Conservation (phyloP, 2,888 invertebrate genomes). For the Brenthis hecate region DNA sequence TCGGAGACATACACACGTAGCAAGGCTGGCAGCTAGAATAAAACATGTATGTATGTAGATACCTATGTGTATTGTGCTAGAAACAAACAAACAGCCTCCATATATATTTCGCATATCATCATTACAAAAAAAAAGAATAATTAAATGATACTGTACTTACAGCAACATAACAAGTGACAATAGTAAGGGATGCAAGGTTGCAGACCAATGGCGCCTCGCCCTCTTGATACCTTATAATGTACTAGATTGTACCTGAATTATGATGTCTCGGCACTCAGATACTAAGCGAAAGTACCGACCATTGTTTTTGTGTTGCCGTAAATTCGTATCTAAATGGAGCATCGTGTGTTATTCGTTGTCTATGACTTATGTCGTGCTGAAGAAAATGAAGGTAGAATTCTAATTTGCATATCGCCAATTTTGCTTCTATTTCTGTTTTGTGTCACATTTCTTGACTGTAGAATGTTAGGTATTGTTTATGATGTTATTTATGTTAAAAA, state of each 20-base stretch:
- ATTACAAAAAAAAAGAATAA: neutral
- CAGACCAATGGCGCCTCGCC: constrained; percentile 39
- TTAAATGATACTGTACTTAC: neutral
- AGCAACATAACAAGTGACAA: constrained; percentile 8
- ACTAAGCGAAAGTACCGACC: constrained; percentile 47
- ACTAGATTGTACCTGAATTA: constrained; percentile 54
- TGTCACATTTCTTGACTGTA: constrained; percentile 4
- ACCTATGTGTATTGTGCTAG: too few relatives aligned
- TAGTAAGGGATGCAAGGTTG: constrained; percentile 35
- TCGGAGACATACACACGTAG: too few relatives aligned
- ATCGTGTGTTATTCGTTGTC: constrained; percentile 40
- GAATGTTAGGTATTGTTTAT: neutral
- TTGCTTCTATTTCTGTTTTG: constrained; percentile 16
- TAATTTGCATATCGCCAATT: constrained; percentile 31
- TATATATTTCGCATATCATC: too few relatives aligned
- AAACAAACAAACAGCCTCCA: too few relatives aligned
- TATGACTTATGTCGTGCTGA: constrained; percentile 32
- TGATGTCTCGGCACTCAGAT: constrained; percentile 44
- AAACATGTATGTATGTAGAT: too few relatives aligned
- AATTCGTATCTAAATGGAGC: constrained; percentile 46
- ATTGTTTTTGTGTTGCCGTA: constrained; percentile 46
- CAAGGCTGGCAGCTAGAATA: too few relatives aligned
- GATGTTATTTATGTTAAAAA: too few relatives aligned
- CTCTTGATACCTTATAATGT: constrained; percentile 34
- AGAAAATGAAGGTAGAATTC: constrained; percentile 24